Conservation (phyloP, 2,888 invertebrate genomes). For the Coecobrya sp. region DNA sequence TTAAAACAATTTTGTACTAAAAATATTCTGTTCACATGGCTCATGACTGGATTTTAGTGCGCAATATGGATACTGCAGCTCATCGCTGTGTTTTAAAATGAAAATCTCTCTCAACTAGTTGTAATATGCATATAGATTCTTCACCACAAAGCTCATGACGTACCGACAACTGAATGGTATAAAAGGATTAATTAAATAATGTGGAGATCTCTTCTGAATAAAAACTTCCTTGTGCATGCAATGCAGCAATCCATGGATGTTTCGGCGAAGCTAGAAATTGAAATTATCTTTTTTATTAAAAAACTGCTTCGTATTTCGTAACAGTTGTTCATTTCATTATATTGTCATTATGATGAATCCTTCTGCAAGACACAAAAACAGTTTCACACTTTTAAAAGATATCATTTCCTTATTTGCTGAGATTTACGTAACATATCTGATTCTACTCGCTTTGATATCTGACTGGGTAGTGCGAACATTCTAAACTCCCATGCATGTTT, state of each 20-base stretch:
- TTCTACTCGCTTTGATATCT: background rate
- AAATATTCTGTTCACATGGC: no score
- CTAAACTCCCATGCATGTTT: background rate
- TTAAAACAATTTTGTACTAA: no score
- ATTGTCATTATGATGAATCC: background rate
- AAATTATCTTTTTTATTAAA: conserved; percentile 12
- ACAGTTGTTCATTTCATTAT: background rate
- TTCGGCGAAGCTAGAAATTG: background rate
- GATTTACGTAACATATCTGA: conserved; percentile 33
- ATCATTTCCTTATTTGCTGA: conserved; percentile 39
- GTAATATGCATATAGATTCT: background rate
- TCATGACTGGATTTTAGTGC: no score
- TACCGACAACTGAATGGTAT: background rate
- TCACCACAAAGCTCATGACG: background rate
- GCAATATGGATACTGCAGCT: no score
- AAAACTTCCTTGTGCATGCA: background rate
- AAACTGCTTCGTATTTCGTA: conserved; percentile 1
- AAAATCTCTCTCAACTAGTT: background rate
- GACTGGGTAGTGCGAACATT: background rate
- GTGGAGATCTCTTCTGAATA: background rate
- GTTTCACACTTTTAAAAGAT: conserved; percentile 41
- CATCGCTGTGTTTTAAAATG: no score
- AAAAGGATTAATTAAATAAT: conserved; percentile 40
- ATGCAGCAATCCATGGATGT: no score
- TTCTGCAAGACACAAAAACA: background rate